Conservation (phyloP, 2,888 invertebrate species). For the Nymphalis polychloros region DNA sequence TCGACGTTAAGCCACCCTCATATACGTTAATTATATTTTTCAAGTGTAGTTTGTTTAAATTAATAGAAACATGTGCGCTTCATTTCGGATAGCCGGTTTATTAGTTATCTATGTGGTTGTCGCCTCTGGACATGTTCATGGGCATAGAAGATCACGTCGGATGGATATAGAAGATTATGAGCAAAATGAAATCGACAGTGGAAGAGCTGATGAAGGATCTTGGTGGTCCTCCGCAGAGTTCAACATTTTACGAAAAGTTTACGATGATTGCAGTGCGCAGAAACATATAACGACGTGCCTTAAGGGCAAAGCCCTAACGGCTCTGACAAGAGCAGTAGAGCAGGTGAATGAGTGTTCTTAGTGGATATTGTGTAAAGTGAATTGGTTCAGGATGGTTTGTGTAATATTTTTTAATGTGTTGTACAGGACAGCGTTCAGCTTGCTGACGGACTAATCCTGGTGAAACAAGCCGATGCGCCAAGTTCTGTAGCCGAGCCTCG, state of each 20-base stretch:
- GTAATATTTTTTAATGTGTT: conserved; percentile 56
- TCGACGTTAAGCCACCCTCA: conserved; percentile 73
- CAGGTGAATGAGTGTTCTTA: conserved; percentile 68
- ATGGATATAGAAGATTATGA: conserved; percentile 69
- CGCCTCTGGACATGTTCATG: conserved; percentile 69
- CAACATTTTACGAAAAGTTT: conserved; percentile 82
- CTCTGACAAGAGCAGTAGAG: conserved; percentile 82
- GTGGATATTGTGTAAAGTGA: conserved; percentile 50
- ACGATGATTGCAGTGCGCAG: conserved; percentile 83
- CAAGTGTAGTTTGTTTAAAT: conserved; percentile 67
- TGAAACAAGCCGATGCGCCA: conserved; percentile 81
- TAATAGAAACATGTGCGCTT: conserved; percentile 69
- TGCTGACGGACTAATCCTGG: conserved; percentile 82
- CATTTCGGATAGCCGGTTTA: conserved; percentile 74
- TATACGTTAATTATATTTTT: conserved; percentile 66
- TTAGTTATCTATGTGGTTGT: conserved; percentile 71
- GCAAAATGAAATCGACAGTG: conserved; percentile 77
- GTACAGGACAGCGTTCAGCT: conserved; percentile 82
- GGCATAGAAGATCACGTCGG: conserved; percentile 71
- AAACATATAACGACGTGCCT: conserved; percentile 83
- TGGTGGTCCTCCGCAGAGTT: conserved; percentile 83
- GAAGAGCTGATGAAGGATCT: conserved; percentile 73
- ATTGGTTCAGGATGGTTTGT: conserved; percentile 47
- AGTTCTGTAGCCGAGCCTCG: conserved; percentile 81
- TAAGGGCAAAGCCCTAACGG: conserved; percentile 83